These are phyloP conservation scores for Phorcus lineatus DNA, from an alignment of 2,888 invertebrate species.

Conservation along the genomic window DNA sequence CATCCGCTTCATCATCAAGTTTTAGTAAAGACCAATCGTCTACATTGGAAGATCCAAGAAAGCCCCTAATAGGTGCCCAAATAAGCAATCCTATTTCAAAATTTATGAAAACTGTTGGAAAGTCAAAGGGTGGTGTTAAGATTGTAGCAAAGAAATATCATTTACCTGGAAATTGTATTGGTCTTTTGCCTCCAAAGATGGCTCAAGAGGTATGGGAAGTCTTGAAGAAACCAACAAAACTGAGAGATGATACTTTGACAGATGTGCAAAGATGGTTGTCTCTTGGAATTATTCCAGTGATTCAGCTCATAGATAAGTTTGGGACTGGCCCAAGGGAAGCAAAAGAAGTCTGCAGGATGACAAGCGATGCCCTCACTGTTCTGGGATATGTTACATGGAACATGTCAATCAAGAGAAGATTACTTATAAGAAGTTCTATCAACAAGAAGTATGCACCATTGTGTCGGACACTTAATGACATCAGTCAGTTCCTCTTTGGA, in stretches of 20 bases:
- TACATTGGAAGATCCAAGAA: not conserved
- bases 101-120: not conserved
- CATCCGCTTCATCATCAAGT: not conserved
- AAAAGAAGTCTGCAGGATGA: not conserved
- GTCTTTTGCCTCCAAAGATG: slow-evolving; percentile 9
- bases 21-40: not conserved
- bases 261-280: slow-evolving; percentile 5
- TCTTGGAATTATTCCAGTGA: not conserved
- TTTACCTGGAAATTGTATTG: slow-evolving; percentile 1
- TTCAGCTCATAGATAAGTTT: not conserved
- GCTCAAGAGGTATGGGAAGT: not conserved
- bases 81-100: not conserved
- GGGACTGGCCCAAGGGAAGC: not conserved
- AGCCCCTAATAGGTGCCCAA: not conserved
- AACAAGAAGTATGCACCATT: slow-evolving; percentile 11
- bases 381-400: slow-evolving; percentile 1
- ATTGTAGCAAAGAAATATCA: not conserved
- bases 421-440: not conserved
- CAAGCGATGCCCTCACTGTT: slow-evolving; percentile 1
- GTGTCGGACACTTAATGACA: not conserved
- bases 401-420: slow-evolving; percentile 2
- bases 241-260: not conserved
- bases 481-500: not conserved
- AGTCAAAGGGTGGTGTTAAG: not conserved
- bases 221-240: not conserved